Evolutionary conservation across 2,888 invertebrate genomes (phyloP).

Genomic region (Idaea dimidiata): DNA sequence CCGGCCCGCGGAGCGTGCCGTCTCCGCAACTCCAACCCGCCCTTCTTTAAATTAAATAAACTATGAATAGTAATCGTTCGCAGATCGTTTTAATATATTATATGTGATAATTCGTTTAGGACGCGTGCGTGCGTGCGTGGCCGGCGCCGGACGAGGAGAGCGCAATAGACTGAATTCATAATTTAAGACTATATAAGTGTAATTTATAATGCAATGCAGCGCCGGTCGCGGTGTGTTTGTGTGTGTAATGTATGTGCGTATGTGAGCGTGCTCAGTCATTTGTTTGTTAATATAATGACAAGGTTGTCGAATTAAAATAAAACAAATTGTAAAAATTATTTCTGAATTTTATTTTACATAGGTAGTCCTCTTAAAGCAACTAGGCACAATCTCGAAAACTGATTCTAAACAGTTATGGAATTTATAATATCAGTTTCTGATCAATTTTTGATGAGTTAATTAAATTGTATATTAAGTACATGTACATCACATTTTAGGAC

Average conservation of each 20-base stretch:
- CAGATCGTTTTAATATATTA: constrained; percentile 84
- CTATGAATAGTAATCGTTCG: constrained; percentile 78
- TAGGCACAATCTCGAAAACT: too few relatives aligned
- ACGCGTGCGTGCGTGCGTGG: constrained; percentile 78
- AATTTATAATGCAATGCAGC: constrained; percentile 84
- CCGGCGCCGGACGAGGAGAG: constrained; percentile 80
- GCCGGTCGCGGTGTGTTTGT: constrained; percentile 83
- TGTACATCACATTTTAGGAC: too few relatives aligned
- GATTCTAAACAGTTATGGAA: too few relatives aligned
- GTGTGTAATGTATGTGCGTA: constrained; percentile 82
- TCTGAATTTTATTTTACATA: constrained; percentile 50
- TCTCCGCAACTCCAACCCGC: constrained; percentile 78
- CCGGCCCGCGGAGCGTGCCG: constrained; percentile 73
- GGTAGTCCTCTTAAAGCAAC: not conserved
- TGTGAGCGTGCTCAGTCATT: constrained; percentile 83
- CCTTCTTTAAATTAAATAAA: constrained; percentile 78
- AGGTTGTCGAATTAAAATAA: constrained; percentile 87
- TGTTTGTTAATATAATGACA: constrained; percentile 87
- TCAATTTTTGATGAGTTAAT: too few relatives aligned
- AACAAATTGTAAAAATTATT: constrained; percentile 76
- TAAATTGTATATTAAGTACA: too few relatives aligned
- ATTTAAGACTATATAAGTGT: constrained; percentile 82
- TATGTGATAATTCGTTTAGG: constrained; percentile 84
- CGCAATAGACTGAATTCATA: constrained; percentile 82
- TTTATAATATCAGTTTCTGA: too few relatives aligned